These are phyloP conservation scores for Dynastes tityus DNA, from an alignment of 2,888 invertebrate genomes.

Conservation along the genomic window DNA sequence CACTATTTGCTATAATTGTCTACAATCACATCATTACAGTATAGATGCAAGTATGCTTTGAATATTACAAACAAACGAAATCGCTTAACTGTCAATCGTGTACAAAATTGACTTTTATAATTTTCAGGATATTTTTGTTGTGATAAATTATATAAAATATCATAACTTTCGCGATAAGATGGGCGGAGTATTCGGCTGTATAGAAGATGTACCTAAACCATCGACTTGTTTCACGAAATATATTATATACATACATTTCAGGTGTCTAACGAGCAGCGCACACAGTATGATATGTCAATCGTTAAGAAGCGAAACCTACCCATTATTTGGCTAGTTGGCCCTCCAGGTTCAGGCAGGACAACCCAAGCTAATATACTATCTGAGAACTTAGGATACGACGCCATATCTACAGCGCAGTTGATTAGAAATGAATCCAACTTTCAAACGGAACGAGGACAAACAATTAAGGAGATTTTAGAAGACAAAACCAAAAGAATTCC, in stretches of 20 bases:
- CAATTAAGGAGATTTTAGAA: conserved; percentile 71
- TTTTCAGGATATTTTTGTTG: conserved; percentile 47
- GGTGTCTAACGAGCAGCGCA: conserved; percentile 60
- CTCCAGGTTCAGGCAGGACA: conserved; percentile 62
- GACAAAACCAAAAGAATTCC: conserved; percentile 68
- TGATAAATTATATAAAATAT: conserved; percentile 47
- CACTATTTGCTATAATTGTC: too few species aligned
- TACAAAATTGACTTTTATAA: conserved; percentile 46
- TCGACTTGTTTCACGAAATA: background rate
- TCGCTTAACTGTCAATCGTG: conserved; percentile 42
- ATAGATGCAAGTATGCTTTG: conserved; percentile 30
- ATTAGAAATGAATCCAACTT: conserved; percentile 71
- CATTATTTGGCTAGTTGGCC: conserved; percentile 73
- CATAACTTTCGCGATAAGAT: conserved; percentile 51
- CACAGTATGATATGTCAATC: conserved; percentile 66
- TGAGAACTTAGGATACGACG: conserved; percentile 58
- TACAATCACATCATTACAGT: background rate
- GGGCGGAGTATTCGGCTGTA: conserved; percentile 57
- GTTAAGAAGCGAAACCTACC: conserved; percentile 69
- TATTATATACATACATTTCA: conserved; percentile 38
- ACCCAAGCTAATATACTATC: conserved; percentile 60
- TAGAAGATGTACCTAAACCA: conserved; percentile 55
- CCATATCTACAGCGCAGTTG: conserved; percentile 68
- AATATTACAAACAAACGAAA: conserved; percentile 32
- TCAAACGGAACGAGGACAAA: conserved; percentile 72